Conservation (phyloP, 2,888 invertebrate genomes). For the Terebella lapidaria region DNA sequence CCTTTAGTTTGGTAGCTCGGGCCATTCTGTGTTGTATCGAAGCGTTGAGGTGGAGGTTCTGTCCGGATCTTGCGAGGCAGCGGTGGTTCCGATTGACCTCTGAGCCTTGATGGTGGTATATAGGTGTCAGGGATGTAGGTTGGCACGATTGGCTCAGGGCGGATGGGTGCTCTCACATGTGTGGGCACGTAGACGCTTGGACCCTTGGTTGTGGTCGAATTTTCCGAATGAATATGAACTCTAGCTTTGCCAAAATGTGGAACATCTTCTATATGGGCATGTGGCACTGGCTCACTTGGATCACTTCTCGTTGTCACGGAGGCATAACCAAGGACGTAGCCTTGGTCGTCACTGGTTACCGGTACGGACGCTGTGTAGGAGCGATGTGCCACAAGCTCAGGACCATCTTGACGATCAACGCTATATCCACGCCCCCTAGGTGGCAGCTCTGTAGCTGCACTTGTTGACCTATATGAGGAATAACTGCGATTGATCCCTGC, state of each 20-base stretch:
- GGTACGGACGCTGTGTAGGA: neutral
- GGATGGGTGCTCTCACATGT: neutral
- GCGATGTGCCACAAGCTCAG: too few species aligned
- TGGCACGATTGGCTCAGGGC: neutral
- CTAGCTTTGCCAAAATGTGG: neutral
- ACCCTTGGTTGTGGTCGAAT: neutral
- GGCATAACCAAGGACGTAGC: neutral
- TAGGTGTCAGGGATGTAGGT: neutral
- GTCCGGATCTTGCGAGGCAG: neutral
- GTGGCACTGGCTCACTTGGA: neutral
- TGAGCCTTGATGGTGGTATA: too few species aligned
- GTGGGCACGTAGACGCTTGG: too few species aligned
- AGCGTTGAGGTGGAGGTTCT: neutral
- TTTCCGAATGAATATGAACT: neutral
- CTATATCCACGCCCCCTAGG: too few species aligned
- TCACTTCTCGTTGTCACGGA: neutral
- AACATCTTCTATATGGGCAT: neutral
- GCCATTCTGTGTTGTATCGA: too few species aligned
- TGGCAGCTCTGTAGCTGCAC: too few species aligned
- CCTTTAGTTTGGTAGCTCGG: too few species aligned
- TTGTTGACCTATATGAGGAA: too few species aligned
- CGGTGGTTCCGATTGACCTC: neutral
- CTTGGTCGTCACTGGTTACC: neutral
- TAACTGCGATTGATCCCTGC: too few species aligned
- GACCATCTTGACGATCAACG: neutral